Evolutionary conservation across 2,113 vertebrate species (phyloP).

Genomic region (Chiloscyllium plagiosum): DNA sequence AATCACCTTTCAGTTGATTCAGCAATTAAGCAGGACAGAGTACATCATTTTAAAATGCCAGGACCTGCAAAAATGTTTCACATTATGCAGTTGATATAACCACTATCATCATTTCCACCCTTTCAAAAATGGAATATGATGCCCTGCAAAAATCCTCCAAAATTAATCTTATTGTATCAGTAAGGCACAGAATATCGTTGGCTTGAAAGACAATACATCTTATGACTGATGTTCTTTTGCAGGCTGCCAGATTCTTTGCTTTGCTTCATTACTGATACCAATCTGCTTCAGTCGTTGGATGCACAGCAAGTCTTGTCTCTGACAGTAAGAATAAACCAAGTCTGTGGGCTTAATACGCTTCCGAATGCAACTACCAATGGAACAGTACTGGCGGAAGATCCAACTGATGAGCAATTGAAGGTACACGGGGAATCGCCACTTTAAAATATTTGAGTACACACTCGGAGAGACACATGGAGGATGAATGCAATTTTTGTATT

Average conservation of each 20-base stretch:
- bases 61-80: not conserved
- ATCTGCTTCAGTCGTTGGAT: not conserved
- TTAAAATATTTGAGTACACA: not conserved
- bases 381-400: not conserved
- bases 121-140: not conserved
- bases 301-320: not conserved
- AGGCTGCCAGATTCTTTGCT: slow-evolving; percentile 40
- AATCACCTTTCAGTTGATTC: not conserved
- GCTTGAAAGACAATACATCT: not conserved
- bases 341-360: not conserved
- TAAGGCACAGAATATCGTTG: not conserved
- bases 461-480: no score
- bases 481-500: no score
- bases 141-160: not conserved
- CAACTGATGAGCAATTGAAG: slow-evolving; percentile 23
- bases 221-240: not conserved
- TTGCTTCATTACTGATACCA: slow-evolving; percentile 33
- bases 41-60: not conserved
- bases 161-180: not conserved
- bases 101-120: not conserved
- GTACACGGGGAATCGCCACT: not conserved
- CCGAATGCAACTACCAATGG: not conserved
- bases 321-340: not conserved
- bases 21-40: not conserved
- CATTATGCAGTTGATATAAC: not conserved